Evolutionary conservation across 1,140 invertebrate genomes (phyloP).

Genomic region (Phthorimaea operculella): DNA sequence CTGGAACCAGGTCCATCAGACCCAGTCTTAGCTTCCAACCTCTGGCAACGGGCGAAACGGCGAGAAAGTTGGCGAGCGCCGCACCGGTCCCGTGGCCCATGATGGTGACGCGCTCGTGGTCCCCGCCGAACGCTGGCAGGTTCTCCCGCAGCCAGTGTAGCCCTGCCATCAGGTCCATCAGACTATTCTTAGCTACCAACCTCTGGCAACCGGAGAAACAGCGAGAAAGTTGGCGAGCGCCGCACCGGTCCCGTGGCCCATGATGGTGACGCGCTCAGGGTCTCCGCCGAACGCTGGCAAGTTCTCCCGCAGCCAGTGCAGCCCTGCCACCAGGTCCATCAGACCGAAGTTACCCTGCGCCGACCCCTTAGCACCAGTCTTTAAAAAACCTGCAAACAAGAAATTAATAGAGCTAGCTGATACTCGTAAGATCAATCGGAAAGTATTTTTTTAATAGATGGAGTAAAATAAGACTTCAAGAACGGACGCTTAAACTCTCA

Average conservation of each 20-base stretch:
- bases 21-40: no score
- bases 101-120: slow-evolving; percentile 88
- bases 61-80: slow-evolving; percentile 92
- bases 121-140: slow-evolving; percentile 88
- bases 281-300: slow-evolving; percentile 90
- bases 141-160: slow-evolving; percentile 94
- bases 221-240: slow-evolving; percentile 93
- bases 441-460: no score
- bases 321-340: slow-evolving; percentile 93
- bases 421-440: no score
- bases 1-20: slow-evolving; percentile 94
- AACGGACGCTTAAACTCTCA: no score
- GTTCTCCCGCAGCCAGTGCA: slow-evolving; percentile 94
- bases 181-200: slow-evolving; percentile 77
- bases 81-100: slow-evolving; percentile 95
- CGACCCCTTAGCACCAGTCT: slow-evolving; percentile 85
- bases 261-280: slow-evolving; percentile 86
- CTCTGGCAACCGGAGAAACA: slow-evolving; percentile 93
- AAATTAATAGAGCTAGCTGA: not conserved
- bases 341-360: slow-evolving; percentile 94
- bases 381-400: slow-evolving; percentile 80
- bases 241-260: slow-evolving; percentile 95
- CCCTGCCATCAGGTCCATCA: slow-evolving; percentile 95
- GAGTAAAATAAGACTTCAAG: no score
- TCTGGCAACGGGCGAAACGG: slow-evolving; percentile 95